phyloP scores from a whole-genome alignment of 2,113 vertebrate species.

The Triplophysa dalaica region DNA sequence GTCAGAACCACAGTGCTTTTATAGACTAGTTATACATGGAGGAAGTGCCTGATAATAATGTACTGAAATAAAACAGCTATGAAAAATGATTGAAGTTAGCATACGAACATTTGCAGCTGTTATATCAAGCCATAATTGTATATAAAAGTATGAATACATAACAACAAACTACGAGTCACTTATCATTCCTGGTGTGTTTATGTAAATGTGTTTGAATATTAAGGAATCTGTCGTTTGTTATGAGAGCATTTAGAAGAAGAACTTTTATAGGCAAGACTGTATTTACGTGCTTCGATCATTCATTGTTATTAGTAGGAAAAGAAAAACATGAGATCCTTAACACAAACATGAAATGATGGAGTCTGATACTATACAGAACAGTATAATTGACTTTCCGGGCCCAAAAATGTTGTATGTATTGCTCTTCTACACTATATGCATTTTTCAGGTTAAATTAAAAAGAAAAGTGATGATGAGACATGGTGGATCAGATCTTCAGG shows the following conservation, averaged over 20 bases:
- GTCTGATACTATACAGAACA: not conserved
- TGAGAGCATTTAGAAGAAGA: not conserved
- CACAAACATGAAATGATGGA: too few species aligned
- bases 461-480: not conserved
- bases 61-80: constrained; percentile 55
- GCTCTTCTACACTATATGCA: too few species aligned
- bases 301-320: too few species aligned
- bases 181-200: constrained; percentile 27
- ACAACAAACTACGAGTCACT: not conserved
- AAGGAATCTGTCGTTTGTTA: constrained; percentile 36
- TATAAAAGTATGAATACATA: constrained; percentile 70
- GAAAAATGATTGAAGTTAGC: constrained; percentile 61
- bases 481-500: constrained; percentile 18
- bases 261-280: not conserved
- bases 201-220: constrained; percentile 65
- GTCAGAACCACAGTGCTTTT: constrained; percentile 46
- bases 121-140: constrained; percentile 91
- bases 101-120: constrained; percentile 79
- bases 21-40: constrained; percentile 64
- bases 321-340: too few species aligned
- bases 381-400: not conserved
- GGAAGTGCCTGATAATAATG: constrained; percentile 83
- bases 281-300: too few species aligned
- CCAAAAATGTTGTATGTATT: not conserved
- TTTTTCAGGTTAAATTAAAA: too few species aligned